phyloP scores from a whole-genome alignment of 2,888 invertebrate species.

The Cantharis rustica region DNA sequence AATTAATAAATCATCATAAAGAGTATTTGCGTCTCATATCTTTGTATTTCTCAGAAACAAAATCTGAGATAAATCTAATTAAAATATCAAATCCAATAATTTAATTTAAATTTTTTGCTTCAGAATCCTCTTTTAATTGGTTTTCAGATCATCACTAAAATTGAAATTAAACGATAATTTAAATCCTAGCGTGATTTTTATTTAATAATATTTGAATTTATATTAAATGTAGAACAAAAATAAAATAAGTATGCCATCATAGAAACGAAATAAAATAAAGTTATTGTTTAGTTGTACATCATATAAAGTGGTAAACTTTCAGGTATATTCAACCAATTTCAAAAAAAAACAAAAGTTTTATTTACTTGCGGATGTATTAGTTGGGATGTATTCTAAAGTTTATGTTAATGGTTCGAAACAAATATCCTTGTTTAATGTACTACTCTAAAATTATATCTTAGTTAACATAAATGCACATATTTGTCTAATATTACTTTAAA shows the following conservation, averaged over 20 bases:
- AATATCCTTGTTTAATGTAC: not conserved
- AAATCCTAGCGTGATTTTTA: not conserved
- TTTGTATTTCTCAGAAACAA: constrained; percentile 1
- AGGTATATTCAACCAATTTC: not conserved
- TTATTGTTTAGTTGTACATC: not conserved
- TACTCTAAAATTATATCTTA: not conserved
- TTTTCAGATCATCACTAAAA: not conserved
- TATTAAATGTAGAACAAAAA: not conserved
- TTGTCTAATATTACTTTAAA: too few relatives aligned
- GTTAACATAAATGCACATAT: not conserved
- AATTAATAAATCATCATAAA: constrained; percentile 1
- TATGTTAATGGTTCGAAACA: not conserved
- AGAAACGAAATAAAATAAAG: not conserved
- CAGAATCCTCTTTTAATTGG: constrained; percentile 1
- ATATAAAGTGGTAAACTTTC: not conserved
- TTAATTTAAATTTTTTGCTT: constrained; percentile 1
- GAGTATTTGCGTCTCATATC: not conserved
- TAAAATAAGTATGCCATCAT: not conserved
- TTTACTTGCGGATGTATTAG: not conserved
- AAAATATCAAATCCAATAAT: constrained; percentile 1
- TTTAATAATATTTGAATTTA: not conserved
- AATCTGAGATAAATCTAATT: constrained; percentile 1
- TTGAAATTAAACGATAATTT: not conserved
- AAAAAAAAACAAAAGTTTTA: not conserved
- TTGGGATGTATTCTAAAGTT: not conserved